Percentiles rank a stretch among this genome's conserved stretches.
Evolutionary conservation across 2,888 invertebrate species (phyloP).

Genomic region (Bimastos eiseni): DNA sequence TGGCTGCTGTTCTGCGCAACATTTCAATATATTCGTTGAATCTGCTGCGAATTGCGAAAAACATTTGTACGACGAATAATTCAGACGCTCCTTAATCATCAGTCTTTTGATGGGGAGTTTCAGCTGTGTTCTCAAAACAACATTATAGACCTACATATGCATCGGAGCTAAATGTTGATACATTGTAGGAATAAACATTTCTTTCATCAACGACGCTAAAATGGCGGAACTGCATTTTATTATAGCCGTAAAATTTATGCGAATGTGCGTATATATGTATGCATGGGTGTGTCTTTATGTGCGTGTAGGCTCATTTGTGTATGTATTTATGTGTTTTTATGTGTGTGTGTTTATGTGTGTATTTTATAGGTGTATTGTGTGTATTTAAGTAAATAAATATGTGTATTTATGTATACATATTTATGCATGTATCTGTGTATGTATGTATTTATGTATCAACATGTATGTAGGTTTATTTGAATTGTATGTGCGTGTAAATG

Average conservation of each 20-base stretch:
- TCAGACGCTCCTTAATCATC: neutral
- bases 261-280: neutral
- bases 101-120: too few species aligned
- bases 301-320: too few species aligned
- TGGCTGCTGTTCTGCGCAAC: neutral
- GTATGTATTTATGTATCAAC: too few species aligned
- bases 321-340: neutral
- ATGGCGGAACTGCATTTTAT: neutral
- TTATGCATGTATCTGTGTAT: neutral
- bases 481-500: too few species aligned
- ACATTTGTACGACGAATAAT: neutral
- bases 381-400: neutral
- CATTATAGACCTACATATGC: too few species aligned
- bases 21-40: neutral
- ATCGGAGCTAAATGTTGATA: too few species aligned
- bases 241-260: neutral
- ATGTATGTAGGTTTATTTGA: too few species aligned
- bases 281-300: too few species aligned
- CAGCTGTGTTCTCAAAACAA: too few species aligned
- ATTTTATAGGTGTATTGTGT: too few species aligned
- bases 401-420: neutral
- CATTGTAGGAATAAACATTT: too few species aligned
- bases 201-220: too few species aligned
- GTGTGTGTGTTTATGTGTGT: neutral
- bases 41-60: neutral